Evolutionary conservation across 2,888 invertebrate species (phyloP), one percentile per base, ranked within the genome.

Genomic region (Zootermopsis nevadensis): DNA sequence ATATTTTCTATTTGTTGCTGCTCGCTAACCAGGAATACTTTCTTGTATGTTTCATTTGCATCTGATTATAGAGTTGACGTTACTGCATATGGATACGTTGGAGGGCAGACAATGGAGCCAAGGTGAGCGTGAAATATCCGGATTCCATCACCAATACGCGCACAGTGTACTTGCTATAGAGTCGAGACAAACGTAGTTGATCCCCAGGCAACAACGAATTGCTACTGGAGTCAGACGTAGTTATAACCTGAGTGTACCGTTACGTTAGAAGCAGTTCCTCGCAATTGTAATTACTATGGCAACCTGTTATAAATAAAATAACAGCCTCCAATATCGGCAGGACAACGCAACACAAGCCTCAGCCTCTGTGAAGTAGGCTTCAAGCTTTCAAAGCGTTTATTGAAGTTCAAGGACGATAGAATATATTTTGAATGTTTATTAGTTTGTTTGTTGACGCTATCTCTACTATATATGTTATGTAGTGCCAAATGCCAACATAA

Each of bases 201-300:
- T 69, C 33, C 19, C 15, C 22, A 2, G 22, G 33, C 12, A 27
- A 12, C 67, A 60, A n/a, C 10, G 53, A 67, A 4, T 67, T 67
- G 27, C 67, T 53, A 15, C 53, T 67, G 15, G 27, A 67, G 33
- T 2, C 10, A 38, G 24, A 38, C 24, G 74, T n/a, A 74, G 74
- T 38, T n/a, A 38, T 74, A 74, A 74, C n/a, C 42, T 74, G 15
- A 22, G 33, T n/a, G 74, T 42, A 38, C 74, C 74, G 38, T 74
- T 74, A 74, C 7, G n/a, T 74, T 22, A 0, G n/a, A 6, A 6
- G 10, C 12, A 66, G 66, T 30, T 19, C 48, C 0, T 10, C n/a
- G 27, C 27, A 27, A 7, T 6, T 60, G n/a, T 69, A 69, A 33
- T 69, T 33, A 30, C 33, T 6, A 33, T 33, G 69, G 27, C 15